Conservation (phyloP, 2,113 vertebrate genomes). For the Lasiurus cinereus region DNA sequence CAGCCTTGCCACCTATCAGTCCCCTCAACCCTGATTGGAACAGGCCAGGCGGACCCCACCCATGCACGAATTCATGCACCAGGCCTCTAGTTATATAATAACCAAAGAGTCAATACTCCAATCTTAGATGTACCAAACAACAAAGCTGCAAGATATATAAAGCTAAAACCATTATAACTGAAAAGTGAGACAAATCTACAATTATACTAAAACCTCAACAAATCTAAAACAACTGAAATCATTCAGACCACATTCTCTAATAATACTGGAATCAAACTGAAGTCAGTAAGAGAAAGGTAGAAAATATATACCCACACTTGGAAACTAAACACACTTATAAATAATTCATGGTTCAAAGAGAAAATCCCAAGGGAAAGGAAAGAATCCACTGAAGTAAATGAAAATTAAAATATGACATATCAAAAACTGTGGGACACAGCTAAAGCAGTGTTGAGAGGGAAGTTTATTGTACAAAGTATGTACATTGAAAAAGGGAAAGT, state of each 20-base stretch:
- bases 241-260: not conserved
- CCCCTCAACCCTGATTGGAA: too few species aligned
- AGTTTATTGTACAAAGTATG: not conserved
- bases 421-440: not conserved
- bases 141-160: too few species aligned
- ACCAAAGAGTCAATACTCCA: too few species aligned
- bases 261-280: not conserved
- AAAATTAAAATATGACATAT: not conserved
- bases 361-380: not conserved
- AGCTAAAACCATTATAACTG: too few species aligned
- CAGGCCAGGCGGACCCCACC: too few species aligned
- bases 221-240: conserved; percentile 9
- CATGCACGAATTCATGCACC: too few species aligned
- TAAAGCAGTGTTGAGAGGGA: not conserved
- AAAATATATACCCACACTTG: not conserved
- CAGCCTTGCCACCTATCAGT: too few species aligned
- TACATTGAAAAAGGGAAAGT: not conserved
- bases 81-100: too few species aligned
- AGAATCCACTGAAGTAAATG: not conserved
- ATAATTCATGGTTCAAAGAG: not conserved
- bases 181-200: too few species aligned
- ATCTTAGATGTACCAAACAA: too few species aligned
- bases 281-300: not conserved
- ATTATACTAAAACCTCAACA: not conserved
- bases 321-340: conserved; percentile 21